phyloP scores from a whole-genome alignment of 2,888 invertebrate genomes.

The Bombylius discolor region DNA sequence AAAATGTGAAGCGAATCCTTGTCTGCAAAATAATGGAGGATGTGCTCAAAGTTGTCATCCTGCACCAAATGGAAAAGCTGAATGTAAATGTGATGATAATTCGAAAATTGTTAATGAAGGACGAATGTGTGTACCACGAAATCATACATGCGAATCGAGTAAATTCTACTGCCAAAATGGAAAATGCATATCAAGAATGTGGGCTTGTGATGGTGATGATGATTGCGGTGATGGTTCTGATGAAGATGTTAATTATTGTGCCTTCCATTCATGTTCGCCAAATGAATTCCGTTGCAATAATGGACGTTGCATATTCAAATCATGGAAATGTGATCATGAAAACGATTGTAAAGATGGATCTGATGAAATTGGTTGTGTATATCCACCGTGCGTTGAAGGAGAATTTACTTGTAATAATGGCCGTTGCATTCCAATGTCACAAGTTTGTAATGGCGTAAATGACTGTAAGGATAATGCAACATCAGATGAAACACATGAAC shows the following conservation, averaged over 20 bases:
- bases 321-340: slow-evolving; percentile 91
- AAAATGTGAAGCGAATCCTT: slow-evolving; percentile 66
- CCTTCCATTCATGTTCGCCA: slow-evolving; percentile 84
- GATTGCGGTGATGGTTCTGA: slow-evolving; percentile 85
- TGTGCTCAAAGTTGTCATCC: slow-evolving; percentile 92
- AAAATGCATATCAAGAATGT: slow-evolving; percentile 83
- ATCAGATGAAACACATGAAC: slow-evolving; percentile 80
- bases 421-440: slow-evolving; percentile 77
- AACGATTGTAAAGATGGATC: slow-evolving; percentile 88
- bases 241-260: slow-evolving; percentile 79
- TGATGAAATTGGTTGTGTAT: slow-evolving; percentile 78
- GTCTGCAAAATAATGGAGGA: slow-evolving; percentile 85
- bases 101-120: slow-evolving; percentile 85
- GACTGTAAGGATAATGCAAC: slow-evolving; percentile 88
- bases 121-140: slow-evolving; percentile 84
- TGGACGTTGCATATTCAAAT: slow-evolving; percentile 87
- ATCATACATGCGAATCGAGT: slow-evolving; percentile 69
- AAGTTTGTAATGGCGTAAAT: slow-evolving; percentile 83
- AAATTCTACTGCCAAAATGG: slow-evolving; percentile 91
- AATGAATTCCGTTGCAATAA: slow-evolving; percentile 93
- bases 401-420: slow-evolving; percentile 92
- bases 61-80: slow-evolving; percentile 67
- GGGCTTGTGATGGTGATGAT: slow-evolving; percentile 89
- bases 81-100: slow-evolving; percentile 81
- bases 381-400: slow-evolving; percentile 80